phyloP scores from a whole-genome alignment of 2,797 vertebrate species.

The Oceanodroma leucorhoa region DNA sequence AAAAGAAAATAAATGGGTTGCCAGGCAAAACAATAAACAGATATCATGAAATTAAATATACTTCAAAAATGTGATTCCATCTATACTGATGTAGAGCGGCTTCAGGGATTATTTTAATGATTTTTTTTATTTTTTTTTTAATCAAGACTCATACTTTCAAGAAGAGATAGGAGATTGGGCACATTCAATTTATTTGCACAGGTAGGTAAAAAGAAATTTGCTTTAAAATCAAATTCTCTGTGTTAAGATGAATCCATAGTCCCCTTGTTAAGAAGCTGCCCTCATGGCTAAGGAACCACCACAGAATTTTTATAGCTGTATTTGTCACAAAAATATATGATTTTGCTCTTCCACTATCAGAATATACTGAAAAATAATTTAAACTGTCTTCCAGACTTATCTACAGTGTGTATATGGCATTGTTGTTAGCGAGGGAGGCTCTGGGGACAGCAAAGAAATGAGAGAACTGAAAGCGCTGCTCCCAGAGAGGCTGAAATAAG shows the following conservation, averaged over 20 bases:
- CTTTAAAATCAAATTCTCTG: constrained; percentile 14
- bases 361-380: constrained; percentile 73
- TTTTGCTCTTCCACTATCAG: constrained; percentile 53
- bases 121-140: not conserved
- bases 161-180: not conserved
- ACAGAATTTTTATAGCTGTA: constrained; percentile 54
- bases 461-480: constrained; percentile 52
- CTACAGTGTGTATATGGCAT: constrained; percentile 43
- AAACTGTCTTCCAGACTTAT: constrained; percentile 67
- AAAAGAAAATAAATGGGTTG: not conserved
- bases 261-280: not conserved
- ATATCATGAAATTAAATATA: not conserved
- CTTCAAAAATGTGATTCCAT: not conserved
- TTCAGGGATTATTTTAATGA: not conserved
- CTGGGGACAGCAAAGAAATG: constrained; percentile 54
- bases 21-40: not conserved
- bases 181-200: not conserved
- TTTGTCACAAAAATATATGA: constrained; percentile 50
- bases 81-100: not conserved
- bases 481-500: constrained; percentile 29
- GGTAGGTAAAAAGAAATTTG: not conserved
- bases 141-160: not conserved
- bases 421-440: constrained; percentile 50
- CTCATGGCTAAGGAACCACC: constrained; percentile 17
- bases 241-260: not conserved